These are phyloP conservation scores for Eufriesea mexicana DNA, from an alignment of 1,140 invertebrate genomes.

Conservation along the genomic window DNA sequence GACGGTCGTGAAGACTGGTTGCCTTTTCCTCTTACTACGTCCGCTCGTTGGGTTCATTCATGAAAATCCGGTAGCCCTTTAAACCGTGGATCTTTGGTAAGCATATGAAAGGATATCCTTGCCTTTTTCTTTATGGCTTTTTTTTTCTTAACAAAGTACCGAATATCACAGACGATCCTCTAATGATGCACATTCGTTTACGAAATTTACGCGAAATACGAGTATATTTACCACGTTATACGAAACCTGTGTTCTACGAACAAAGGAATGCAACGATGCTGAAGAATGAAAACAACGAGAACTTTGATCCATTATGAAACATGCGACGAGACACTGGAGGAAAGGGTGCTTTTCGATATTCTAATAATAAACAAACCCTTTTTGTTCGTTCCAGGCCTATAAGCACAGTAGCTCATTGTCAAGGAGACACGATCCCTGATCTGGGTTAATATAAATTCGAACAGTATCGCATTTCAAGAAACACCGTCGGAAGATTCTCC, in stretches of 20 bases:
- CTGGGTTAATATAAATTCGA: conserved; percentile 56
- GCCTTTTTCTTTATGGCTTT: neutral
- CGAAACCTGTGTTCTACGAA: too few relatives aligned
- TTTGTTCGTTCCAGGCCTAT: conserved; percentile 19
- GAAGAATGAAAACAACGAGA: neutral
- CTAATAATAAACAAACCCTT: conserved; percentile 66
- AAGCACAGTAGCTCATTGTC: conserved; percentile 47
- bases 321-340: neutral
- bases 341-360: conserved; percentile 44
- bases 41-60: conserved; percentile 59
- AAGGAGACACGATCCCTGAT: conserved; percentile 29
- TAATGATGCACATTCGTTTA: neutral
- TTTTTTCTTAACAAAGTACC: neutral
- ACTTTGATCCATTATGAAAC: too few relatives aligned
- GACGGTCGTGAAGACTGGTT: conserved; percentile 41
- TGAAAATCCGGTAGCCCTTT: conserved; percentile 40
- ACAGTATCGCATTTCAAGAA: conserved; percentile 53
- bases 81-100: conserved; percentile 11
- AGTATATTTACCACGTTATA: too few relatives aligned
- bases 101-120: neutral
- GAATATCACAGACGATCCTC: neutral
- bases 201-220: too few relatives aligned
- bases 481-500: conserved; percentile 21
- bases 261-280: neutral
- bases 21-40: conserved; percentile 60